Evolutionary conservation across 2,113 vertebrate genomes (phyloP).

Genomic region (Sinocyclocheilus rhinocerous): DNA sequence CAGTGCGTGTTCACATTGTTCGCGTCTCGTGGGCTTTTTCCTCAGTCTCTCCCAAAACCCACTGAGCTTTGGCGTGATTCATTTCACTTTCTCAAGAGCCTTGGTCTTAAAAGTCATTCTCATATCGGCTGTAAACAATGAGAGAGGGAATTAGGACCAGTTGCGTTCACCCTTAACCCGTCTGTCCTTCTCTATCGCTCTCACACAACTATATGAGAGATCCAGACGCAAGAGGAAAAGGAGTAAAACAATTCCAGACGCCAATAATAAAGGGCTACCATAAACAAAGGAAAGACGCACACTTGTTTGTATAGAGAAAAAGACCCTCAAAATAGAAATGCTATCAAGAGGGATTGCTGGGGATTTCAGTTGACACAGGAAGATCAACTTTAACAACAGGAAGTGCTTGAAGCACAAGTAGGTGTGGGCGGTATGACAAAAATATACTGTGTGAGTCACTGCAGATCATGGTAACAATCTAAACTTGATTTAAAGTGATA

Average conservation of each 20-base stretch:
- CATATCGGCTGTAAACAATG: constrained; percentile 61
- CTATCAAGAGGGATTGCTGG: not conserved
- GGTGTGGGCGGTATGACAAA: not conserved
- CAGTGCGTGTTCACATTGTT: constrained; percentile 36
- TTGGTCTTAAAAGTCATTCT: constrained; percentile 37
- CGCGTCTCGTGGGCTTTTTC: constrained; percentile 18
- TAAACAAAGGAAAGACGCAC: constrained; percentile 30
- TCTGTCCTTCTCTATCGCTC: not conserved
- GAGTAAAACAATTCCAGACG: constrained; percentile 43
- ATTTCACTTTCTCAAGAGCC: constrained; percentile 40
- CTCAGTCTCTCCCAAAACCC: constrained; percentile 42
- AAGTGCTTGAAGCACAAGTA: not conserved
- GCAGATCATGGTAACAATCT: not conserved
- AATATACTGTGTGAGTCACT: not conserved
- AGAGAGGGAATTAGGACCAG: constrained; percentile 47
- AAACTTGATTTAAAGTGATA: not conserved
- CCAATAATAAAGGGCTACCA: not conserved
- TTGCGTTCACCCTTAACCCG: constrained; percentile 39
- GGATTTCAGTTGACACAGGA: not conserved
- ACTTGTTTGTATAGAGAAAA: not conserved
- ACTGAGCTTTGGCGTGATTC: constrained; percentile 1
- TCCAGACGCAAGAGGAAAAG: constrained; percentile 54
- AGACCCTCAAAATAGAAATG: not conserved
- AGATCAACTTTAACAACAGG: constrained; percentile 16
- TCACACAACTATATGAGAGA: constrained; percentile 52